Evolutionary conservation across 2,888 invertebrate species (phyloP).

Genomic region (Mythimna ferrago): DNA sequence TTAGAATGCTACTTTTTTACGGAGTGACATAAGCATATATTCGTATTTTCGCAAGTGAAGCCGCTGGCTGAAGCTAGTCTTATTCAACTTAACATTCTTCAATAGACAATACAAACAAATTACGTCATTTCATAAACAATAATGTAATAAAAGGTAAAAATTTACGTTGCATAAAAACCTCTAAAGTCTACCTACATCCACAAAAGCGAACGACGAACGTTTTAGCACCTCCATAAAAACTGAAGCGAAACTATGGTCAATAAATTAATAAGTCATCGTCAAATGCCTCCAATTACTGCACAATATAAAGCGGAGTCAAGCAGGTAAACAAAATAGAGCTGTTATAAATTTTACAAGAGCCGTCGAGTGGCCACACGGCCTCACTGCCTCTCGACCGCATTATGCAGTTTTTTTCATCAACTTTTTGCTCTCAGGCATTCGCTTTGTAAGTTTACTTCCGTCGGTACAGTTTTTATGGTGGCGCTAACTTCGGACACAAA

Average conservation of each 20-base stretch:
- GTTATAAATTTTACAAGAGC: conserved; percentile 90
- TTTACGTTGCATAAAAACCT: conserved; percentile 51
- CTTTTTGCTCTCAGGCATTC: conserved; percentile 87
- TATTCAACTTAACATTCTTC: conserved; percentile 7
- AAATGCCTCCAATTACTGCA: conserved; percentile 88
- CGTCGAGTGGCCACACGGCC: conserved; percentile 80
- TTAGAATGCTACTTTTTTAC: not conserved
- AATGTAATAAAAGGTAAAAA: conserved; percentile 53
- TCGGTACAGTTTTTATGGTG: conserved; percentile 85
- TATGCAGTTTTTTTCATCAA: conserved; percentile 85
- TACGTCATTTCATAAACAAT: conserved; percentile 56
- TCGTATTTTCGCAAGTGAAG: no score
- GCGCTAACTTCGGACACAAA: conserved; percentile 87
- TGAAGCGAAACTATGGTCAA: conserved; percentile 84
- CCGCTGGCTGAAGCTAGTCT: no score
- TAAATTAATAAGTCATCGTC: conserved; percentile 90
- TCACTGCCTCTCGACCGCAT: conserved; percentile 83
- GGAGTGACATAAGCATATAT: no score
- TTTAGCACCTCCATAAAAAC: conserved; percentile 89
- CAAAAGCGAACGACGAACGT: conserved; percentile 77
- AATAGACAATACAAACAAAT: conserved; percentile 43
- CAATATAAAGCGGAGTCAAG: conserved; percentile 86
- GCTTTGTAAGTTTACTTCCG: conserved; percentile 89
- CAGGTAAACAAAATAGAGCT: conserved; percentile 90
- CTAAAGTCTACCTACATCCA: conserved; percentile 63